Percentiles rank a stretch among this genome's conserved stretches.
Evolutionary conservation across 2,113 vertebrate species (phyloP).

Genomic region (Apaloderma vittatum): DNA sequence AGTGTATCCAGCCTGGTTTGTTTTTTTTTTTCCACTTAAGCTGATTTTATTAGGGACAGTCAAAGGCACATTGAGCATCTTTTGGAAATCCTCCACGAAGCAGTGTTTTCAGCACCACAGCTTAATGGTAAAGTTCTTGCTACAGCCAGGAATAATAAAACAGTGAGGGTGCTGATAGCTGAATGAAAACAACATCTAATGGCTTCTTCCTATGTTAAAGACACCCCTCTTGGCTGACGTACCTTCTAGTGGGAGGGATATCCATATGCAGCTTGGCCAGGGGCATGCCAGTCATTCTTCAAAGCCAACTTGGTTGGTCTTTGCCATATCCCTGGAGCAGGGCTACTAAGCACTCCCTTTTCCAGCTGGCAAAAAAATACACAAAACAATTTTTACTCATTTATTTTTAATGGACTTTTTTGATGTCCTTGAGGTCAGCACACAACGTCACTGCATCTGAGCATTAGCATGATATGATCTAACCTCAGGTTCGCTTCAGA

Average conservation of each 20-base stretch:
- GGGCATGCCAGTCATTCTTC: background rate
- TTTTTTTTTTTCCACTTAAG: background rate
- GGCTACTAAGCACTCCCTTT: background rate
- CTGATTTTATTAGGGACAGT: background rate
- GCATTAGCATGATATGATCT: background rate
- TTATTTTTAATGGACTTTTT: background rate
- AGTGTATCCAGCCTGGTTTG: background rate
- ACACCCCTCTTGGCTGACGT: background rate
- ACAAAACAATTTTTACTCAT: background rate
- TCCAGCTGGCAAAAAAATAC: background rate
- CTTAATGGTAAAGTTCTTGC: background rate
- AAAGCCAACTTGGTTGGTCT: background rate
- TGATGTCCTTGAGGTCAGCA: background rate
- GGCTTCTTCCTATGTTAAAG: background rate
- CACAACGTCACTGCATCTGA: background rate
- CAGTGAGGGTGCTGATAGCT: background rate
- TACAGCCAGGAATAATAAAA: background rate
- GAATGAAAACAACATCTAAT: background rate
- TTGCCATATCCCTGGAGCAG: background rate
- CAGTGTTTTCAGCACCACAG: background rate
- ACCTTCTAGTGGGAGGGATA: background rate
- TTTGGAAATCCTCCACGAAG: background rate
- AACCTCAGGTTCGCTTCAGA: background rate
- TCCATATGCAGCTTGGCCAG: background rate
- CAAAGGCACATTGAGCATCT: background rate